Percentiles rank a stretch among this genome's conserved stretches.
phyloP scores from a whole-genome alignment of 2,888 invertebrate genomes.

The Zaprionus obscuricornis region DNA sequence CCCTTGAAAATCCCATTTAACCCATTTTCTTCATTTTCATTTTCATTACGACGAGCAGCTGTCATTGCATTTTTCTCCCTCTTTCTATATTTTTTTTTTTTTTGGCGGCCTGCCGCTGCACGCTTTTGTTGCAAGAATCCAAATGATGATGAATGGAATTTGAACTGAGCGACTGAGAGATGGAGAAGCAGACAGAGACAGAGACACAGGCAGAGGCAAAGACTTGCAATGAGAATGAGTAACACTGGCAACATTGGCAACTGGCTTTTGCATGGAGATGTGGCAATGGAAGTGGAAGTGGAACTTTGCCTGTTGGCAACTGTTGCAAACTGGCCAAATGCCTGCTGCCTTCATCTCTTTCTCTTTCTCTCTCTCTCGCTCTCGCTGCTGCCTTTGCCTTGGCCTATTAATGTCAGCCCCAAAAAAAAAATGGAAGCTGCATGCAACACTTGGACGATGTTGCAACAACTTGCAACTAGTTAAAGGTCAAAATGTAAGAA shows the following conservation, averaged over 20 bases:
- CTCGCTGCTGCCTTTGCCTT: too few species aligned
- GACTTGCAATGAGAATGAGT: background rate
- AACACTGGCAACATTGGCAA: background rate
- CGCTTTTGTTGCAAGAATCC: constrained; percentile 24
- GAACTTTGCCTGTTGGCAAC: too few species aligned
- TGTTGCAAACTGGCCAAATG: too few species aligned
- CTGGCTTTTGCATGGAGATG: background rate
- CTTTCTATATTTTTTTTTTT: background rate
- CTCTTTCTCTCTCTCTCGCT: too few species aligned
- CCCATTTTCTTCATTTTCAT: constrained; percentile 34
- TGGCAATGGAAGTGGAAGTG: too few species aligned
- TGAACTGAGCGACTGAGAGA: constrained; percentile 8
- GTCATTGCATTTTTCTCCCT: constrained; percentile 19
- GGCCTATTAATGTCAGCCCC: too few species aligned
- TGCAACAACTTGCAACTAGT: too few species aligned
- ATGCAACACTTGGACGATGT: too few species aligned
- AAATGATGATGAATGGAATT: constrained; percentile 72
- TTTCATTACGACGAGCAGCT: constrained; percentile 34
- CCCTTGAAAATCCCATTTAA: constrained; percentile 10
- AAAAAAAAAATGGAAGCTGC: too few species aligned
- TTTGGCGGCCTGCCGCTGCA: constrained; percentile 8
- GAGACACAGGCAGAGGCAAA: constrained; percentile 10
- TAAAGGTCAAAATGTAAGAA: too few species aligned
- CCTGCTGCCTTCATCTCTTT: too few species aligned
- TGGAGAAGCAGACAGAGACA: constrained; percentile 17